phyloP scores from a whole-genome alignment of 2,888 invertebrate species.

The Pseudolycoriella hygida region DNA sequence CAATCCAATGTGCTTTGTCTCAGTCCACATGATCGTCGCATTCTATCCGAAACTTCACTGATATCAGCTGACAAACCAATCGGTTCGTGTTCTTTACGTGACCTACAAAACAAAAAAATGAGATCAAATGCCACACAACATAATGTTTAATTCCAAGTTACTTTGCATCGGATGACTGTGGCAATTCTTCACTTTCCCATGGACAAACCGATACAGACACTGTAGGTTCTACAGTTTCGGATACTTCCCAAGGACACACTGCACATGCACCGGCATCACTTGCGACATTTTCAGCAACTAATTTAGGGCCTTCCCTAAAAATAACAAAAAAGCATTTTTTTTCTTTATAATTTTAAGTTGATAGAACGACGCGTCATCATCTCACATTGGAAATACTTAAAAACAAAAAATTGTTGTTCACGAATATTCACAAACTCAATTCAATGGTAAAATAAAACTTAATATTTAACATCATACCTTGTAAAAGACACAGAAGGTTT shows the following conservation, averaged over 20 bases:
- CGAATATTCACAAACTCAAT: no score
- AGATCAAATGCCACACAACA: no score
- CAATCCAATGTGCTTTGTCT: slow-evolving; percentile 52
- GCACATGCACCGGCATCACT: slow-evolving; percentile 19
- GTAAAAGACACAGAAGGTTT: no score
- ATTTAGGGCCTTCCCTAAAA: slow-evolving; percentile 20
- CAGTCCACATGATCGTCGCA: slow-evolving; percentile 42
- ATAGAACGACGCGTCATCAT: no score
- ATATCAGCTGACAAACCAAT: slow-evolving; percentile 62
- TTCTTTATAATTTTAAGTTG: slow-evolving; percentile 1
- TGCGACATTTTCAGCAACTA: slow-evolving; percentile 19
- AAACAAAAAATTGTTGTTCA: no score
- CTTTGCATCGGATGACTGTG: no score
- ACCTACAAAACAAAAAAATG: slow-evolving; percentile 11
- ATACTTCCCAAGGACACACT: slow-evolving; percentile 27
- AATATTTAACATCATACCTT: no score
- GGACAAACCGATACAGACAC: slow-evolving; percentile 20
- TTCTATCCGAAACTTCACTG: slow-evolving; percentile 40
- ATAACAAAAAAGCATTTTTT: no score
- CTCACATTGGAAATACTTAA: no score
- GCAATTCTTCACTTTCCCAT: slow-evolving; percentile 22
- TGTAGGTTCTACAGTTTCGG: slow-evolving; percentile 9
- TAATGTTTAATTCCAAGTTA: no score
- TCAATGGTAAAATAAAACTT: no score
- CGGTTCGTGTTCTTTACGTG: slow-evolving; percentile 53